Percentiles rank a stretch among this genome's conserved stretches.
phyloP scores from a whole-genome alignment of 2,888 invertebrate genomes.

The Catocala sponsa region DNA sequence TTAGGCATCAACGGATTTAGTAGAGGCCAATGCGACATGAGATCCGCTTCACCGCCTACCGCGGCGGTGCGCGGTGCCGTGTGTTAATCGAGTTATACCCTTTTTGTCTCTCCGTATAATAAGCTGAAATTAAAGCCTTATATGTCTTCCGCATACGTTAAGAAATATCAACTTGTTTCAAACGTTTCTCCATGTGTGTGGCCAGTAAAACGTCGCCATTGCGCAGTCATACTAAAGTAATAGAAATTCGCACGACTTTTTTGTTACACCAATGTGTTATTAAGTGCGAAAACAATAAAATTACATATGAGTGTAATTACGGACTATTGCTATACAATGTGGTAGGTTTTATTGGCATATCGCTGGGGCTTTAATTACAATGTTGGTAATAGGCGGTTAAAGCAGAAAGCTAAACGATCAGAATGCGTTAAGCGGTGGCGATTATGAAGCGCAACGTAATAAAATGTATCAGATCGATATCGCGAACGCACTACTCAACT shows the following conservation, averaged over 20 bases:
- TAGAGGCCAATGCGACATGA: too few relatives aligned
- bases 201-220: conserved; percentile 31
- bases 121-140: not conserved
- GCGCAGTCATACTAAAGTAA: conserved; percentile 29
- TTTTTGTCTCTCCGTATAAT: not conserved
- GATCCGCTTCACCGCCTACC: too few relatives aligned
- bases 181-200: conserved; percentile 41
- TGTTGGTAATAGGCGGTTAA: not conserved
- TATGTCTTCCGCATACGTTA: conserved; percentile 33
- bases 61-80: too few relatives aligned
- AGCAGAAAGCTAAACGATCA: not conserved
- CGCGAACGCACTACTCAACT: too few relatives aligned
- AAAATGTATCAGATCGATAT: too few relatives aligned
- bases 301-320: conserved; percentile 32
- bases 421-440: not conserved
- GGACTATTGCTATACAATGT: conserved; percentile 25
- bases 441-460: too few relatives aligned
- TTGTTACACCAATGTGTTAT: conserved; percentile 31
- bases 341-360: conserved; percentile 15
- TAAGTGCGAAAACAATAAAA: conserved; percentile 50
- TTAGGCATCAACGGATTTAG: too few relatives aligned
- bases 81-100: too few relatives aligned
- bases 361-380: conserved; percentile 9
- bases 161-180: conserved; percentile 15
- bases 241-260: conserved; percentile 47